Evolutionary conservation across 2,797 vertebrate genomes (phyloP).

Genomic region (Parauchenoglanis ngamensis): DNA sequence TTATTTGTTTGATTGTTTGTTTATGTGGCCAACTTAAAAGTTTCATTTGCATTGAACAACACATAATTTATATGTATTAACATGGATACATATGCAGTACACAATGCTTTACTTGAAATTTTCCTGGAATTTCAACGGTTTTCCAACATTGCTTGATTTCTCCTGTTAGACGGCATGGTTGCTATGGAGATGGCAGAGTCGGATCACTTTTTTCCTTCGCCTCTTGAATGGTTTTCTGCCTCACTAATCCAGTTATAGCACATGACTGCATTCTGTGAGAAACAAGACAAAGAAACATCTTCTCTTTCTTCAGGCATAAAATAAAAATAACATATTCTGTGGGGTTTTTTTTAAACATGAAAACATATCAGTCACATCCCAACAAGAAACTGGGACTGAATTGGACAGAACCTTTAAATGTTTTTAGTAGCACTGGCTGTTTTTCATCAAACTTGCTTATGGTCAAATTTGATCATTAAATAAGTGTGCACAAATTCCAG

Average conservation of each 20-base stretch:
- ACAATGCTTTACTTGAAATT: background rate
- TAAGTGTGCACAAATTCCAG: background rate
- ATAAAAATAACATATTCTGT: background rate
- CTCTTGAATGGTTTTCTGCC: slow-evolving; percentile 52
- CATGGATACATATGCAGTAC: background rate
- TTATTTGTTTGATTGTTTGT: too few species aligned
- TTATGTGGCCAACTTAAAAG: too few species aligned
- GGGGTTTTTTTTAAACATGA: background rate
- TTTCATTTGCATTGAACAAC: background rate
- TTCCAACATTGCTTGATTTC: slow-evolving; percentile 21
- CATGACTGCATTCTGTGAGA: slow-evolving; percentile 49
- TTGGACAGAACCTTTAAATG: background rate
- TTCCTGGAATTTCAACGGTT: too few species aligned
- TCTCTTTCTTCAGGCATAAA: background rate
- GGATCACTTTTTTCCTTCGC: slow-evolving; percentile 45
- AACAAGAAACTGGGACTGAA: background rate
- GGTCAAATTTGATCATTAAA: background rate
- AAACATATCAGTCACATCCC: background rate
- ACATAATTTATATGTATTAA: background rate
- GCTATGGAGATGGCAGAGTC: slow-evolving; percentile 51
- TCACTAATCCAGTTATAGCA: slow-evolving; percentile 52
- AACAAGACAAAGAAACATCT: slow-evolving; percentile 19
- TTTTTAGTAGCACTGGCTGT: background rate
- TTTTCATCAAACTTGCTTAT: background rate
- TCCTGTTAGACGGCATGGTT: slow-evolving; percentile 48